These are phyloP conservation scores for Acromyrmex charruanus DNA, from an alignment of 1,140 invertebrate species.

Conservation along the genomic window DNA sequence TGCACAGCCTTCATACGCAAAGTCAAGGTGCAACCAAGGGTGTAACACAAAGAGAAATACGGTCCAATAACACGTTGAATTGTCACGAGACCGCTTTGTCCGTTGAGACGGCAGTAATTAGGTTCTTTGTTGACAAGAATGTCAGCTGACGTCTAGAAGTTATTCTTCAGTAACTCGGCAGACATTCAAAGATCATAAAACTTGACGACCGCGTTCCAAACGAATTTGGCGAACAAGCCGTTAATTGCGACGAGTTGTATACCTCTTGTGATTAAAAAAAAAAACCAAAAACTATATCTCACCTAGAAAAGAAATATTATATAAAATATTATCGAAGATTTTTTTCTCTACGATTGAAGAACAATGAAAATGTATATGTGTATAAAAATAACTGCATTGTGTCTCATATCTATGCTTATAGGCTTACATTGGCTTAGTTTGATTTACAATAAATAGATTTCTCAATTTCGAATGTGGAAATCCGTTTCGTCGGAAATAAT, in stretches of 20 bases:
- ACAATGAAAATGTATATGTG: background rate
- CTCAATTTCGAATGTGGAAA: background rate
- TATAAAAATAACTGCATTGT: background rate
- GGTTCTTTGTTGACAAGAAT: slow-evolving; percentile 23
- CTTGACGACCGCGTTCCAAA: background rate
- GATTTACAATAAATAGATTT: background rate
- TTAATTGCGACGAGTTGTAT: background rate
- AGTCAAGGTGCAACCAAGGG: slow-evolving; percentile 51
- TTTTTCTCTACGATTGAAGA: background rate
- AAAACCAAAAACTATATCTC: background rate
- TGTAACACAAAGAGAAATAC: slow-evolving; percentile 7
- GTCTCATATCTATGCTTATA: background rate
- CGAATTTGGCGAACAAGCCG: background rate
- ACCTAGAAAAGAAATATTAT: background rate
- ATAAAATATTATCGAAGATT: background rate
- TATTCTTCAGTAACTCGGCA: slow-evolving; percentile 3
- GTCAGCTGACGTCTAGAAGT: background rate
- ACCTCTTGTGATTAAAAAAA: background rate
- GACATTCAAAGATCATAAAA: slow-evolving; percentile 10
- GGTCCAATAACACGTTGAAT: background rate
- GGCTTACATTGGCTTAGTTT: background rate
- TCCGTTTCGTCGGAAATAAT: background rate
- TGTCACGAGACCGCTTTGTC: slow-evolving; percentile 31
- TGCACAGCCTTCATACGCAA: slow-evolving; percentile 11
- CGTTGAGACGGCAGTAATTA: background rate